These are phyloP conservation scores for Megatriorchis doriae DNA, from an alignment of 2,113 vertebrate genomes.

Conservation along the genomic window DNA sequence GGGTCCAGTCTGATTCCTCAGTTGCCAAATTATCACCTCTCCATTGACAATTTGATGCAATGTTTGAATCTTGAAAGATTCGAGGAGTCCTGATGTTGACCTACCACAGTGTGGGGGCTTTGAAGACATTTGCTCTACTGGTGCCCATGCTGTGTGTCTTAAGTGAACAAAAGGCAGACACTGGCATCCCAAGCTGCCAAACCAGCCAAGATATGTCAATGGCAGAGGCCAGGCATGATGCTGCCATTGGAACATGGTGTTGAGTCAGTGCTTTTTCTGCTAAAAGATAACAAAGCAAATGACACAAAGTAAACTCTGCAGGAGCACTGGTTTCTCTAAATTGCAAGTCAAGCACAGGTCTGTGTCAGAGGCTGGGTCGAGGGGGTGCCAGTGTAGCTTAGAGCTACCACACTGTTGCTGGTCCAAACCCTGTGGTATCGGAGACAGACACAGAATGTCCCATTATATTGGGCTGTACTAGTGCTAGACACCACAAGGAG, in stretches of 20 bases:
- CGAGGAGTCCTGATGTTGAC: neutral
- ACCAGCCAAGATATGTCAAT: accelerated
- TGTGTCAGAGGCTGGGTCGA: neutral
- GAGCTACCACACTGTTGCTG: neutral
- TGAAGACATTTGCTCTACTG: neutral
- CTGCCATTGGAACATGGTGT: neutral
- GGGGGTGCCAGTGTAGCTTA: neutral
- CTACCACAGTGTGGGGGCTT: neutral
- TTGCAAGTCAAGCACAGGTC: neutral
- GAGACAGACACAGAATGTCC: no score
- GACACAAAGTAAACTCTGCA: neutral
- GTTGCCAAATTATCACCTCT: neutral
- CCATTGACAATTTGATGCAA: neutral
- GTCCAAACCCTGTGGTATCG: neutral
- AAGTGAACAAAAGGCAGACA: neutral
- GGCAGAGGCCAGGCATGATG: neutral
- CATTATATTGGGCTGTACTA: neutral
- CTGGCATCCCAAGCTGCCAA: neutral
- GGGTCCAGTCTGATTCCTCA: neutral
- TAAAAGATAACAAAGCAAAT: neutral
- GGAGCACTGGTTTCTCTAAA: neutral
- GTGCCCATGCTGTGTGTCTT: neutral
- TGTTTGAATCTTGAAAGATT: neutral
- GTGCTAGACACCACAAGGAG: neutral
- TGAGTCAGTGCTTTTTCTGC: neutral